A percentile compares a stretch with the other conserved stretches of the same genome.
Conservation (phyloP, 2,797 vertebrate species). For the Columba guinea region DNA sequence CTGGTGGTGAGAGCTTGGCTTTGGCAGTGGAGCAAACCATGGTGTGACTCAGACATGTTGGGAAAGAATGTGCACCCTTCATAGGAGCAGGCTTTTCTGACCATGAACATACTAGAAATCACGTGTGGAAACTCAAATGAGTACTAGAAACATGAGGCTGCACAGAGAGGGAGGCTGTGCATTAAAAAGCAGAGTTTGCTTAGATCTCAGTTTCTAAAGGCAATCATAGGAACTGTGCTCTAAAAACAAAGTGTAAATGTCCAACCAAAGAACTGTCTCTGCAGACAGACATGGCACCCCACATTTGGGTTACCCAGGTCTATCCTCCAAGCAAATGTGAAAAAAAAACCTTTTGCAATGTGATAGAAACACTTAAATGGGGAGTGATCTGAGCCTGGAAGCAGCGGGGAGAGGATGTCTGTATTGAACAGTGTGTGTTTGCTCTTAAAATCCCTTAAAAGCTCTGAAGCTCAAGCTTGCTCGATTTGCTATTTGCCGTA, state of each 20-base stretch:
- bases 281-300: neutral
- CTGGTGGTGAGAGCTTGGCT: neutral
- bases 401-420: neutral
- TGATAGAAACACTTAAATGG: neutral
- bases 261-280: too few relatives aligned
- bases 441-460: slow-evolving; percentile 33
- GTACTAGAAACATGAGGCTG: neutral
- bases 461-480: slow-evolving; percentile 8
- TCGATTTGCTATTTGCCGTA: neutral
- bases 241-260: slow-evolving; percentile 1
- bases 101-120: neutral
- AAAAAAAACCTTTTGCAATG: neutral
- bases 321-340: neutral
- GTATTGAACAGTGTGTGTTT: neutral
- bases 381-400: neutral
- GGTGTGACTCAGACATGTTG: neutral
- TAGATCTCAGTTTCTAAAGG: slow-evolving; percentile 28
- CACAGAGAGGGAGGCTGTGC: neutral
- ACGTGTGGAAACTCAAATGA: neutral
- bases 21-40: neutral
- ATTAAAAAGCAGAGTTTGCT: slow-evolving; percentile 41
- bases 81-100: neutral
- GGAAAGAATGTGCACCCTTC: neutral
- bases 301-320: neutral
- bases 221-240: slow-evolving; percentile 13